Evolutionary conservation across 2,888 invertebrate species (phyloP), one percentile per base, ranked within the genome.

Genomic region (Nemurella pictetii): DNA sequence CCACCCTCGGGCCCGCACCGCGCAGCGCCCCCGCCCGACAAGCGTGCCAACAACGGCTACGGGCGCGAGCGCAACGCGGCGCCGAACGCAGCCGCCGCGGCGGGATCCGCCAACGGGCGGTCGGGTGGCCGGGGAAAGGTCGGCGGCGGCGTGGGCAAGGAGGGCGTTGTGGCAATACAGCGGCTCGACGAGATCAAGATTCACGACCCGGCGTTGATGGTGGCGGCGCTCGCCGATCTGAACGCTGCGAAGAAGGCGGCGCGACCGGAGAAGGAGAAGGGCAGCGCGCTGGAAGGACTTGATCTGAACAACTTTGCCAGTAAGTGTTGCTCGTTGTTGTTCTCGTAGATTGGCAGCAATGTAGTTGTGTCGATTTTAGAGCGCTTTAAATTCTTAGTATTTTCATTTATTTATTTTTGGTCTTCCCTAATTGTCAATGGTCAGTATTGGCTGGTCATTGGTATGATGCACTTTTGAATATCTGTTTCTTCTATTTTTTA

Each of bases 221-320:
- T 92, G 87, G 93, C 92, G 88, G 91, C 90, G 0, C 88, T 92
- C 32, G 91, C 90, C 29, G 92, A 92, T 83, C 89, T 91, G 27
- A 91, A 90, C 86, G 77, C 84, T 20, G 29, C 82, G 25, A 90
- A 89, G 80, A 89, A 89, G 27, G 87, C 88, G 15, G 32, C 87
- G 86, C 83, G 88, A 88, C 87, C 90, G 88, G 88, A 90, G 88
- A 80, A 92, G 89, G 88, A 91, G 88, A 86, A 85, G 87, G 86
- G 88, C 74, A 91, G 91, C 87, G 91, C 91, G n/a, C 90, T 93
- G 86, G 91, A 91, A 35, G 92, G 92, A 85, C 91, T 91, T 85
- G 93, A 93, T 87, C 90, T 92, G 84, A 92, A 92, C 87, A 93
- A 92, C 88, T 92, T 91, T 89, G 91, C 92, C 85, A 91, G 91